phyloP scores from a whole-genome alignment of 2,888 invertebrate species.

The Scrobipalpa atriplicella region DNA sequence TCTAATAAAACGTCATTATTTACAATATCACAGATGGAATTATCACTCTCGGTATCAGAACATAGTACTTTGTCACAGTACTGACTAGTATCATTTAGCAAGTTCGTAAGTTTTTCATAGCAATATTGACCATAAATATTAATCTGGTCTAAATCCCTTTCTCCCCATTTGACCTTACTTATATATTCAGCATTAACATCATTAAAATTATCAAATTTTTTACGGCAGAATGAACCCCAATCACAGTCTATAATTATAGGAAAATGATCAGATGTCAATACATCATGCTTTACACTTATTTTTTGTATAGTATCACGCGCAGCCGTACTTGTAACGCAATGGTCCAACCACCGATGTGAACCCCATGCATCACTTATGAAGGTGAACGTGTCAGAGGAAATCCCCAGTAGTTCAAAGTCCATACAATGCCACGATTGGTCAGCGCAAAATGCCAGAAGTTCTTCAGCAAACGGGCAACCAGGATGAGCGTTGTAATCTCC shows the following conservation, averaged over 20 bases:
- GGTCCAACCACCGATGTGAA: slow-evolving; percentile 1
- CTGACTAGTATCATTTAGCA: slow-evolving; percentile 1
- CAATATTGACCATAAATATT: neutral
- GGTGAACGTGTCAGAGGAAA: neutral
- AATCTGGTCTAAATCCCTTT: neutral
- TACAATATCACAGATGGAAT: slow-evolving; percentile 1
- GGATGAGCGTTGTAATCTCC: slow-evolving; percentile 17
- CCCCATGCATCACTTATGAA: neutral
- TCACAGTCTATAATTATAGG: neutral
- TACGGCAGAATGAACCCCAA: neutral
- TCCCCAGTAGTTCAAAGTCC: neutral
- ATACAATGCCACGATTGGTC: neutral
- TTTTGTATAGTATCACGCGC: neutral
- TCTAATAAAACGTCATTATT: neutral
- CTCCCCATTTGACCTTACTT: neutral
- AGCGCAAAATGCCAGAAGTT: neutral
- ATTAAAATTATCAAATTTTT: neutral
- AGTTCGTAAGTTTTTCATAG: neutral
- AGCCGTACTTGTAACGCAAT: neutral
- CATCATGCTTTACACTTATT: neutral
- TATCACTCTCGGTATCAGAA: too few relatives aligned
- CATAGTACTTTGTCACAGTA: slow-evolving; percentile 8
- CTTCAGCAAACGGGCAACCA: neutral
- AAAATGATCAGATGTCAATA: neutral
- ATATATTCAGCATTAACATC: neutral